Percentiles rank a stretch among this genome's conserved stretches.
These are phyloP conservation scores for Agrotis segetum DNA, from an alignment of 2,888 invertebrate genomes.

Conservation along the genomic window DNA sequence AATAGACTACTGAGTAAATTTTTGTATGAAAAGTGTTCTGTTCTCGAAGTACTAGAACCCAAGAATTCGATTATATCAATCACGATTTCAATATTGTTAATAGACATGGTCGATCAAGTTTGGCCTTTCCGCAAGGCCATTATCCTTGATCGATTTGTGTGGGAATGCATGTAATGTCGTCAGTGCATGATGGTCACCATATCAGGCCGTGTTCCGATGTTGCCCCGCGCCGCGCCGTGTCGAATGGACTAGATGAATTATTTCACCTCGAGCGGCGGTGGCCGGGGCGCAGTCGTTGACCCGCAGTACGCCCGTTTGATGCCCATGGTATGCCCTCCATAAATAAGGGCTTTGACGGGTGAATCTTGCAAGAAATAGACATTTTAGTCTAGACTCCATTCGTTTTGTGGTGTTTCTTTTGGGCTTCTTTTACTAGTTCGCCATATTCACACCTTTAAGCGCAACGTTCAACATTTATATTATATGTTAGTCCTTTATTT, in stretches of 20 bases:
- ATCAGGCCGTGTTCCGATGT: slow-evolving; percentile 49
- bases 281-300: slow-evolving; percentile 84
- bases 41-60: slow-evolving; percentile 21
- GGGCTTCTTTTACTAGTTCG: neutral
- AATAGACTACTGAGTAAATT: slow-evolving; percentile 15
- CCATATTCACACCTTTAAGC: neutral
- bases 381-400: slow-evolving; percentile 23
- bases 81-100: slow-evolving; percentile 41
- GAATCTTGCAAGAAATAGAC: slow-evolving; percentile 29
- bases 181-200: slow-evolving; percentile 55
- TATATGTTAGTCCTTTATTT: neutral
- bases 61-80: slow-evolving; percentile 27
- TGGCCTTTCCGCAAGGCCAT: slow-evolving; percentile 44
- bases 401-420: neutral
- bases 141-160: slow-evolving; percentile 45
- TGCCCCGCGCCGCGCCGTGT: slow-evolving; percentile 69
- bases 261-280: slow-evolving; percentile 75
- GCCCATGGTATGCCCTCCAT: slow-evolving; percentile 70
- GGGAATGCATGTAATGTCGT: slow-evolving; percentile 60
- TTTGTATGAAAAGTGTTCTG: slow-evolving; percentile 26
- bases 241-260: slow-evolving; percentile 80
- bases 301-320: slow-evolving; percentile 73
- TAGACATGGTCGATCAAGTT: slow-evolving; percentile 35
- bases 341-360: slow-evolving; percentile 63
- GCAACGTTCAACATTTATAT: neutral